These are phyloP conservation scores for Epirrhoe alternata DNA, from an alignment of 2,888 invertebrate genomes.

Conservation along the genomic window DNA sequence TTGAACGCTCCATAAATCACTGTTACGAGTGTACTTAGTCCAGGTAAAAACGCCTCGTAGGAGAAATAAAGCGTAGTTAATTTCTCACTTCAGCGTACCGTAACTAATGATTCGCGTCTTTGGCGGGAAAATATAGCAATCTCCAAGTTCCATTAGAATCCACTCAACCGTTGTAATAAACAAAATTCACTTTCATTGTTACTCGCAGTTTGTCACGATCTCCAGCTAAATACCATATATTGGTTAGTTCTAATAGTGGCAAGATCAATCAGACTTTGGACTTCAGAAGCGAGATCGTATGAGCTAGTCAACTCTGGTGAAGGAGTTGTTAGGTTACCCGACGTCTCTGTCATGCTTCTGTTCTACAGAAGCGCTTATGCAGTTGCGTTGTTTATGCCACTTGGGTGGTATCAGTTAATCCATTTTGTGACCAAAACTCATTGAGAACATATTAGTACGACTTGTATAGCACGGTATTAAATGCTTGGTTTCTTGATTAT, in stretches of 20 bases:
- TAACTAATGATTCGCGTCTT: conserved; percentile 20
- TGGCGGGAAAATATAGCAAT: conserved; percentile 28
- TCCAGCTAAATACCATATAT: neutral
- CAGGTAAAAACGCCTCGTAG: neutral
- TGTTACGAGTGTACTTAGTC: neutral
- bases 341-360: no score
- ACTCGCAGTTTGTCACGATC: conserved; percentile 16
- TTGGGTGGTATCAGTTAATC: no score
- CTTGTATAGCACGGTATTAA: no score
- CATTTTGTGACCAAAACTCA: no score
- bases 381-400: no score
- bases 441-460: no score
- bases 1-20: neutral
- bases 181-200: conserved; percentile 38
- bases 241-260: neutral
- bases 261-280: neutral
- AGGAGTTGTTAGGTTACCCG: no score
- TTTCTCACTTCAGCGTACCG: conserved; percentile 25
- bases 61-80: conserved; percentile 14
- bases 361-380: no score
- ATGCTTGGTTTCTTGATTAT: no score
- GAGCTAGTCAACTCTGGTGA: no score
- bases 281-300: neutral
- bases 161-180: conserved; percentile 31
- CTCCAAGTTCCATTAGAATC: conserved; percentile 25